phyloP scores from a whole-genome alignment of 1,140 invertebrate genomes.

The Archivesica marissinica region DNA sequence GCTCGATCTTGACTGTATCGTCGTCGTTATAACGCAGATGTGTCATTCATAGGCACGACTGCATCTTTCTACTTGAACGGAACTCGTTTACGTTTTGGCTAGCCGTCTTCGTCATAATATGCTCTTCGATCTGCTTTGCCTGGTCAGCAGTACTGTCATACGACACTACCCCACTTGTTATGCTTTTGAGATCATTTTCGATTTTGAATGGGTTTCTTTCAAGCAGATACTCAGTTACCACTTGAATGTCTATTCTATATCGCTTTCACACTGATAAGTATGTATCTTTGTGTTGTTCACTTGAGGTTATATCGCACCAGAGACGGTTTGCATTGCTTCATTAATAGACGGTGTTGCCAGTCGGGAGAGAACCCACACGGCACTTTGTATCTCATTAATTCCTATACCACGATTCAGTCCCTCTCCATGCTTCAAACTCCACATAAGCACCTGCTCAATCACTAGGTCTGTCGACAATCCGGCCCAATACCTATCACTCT shows the following conservation, averaged over 20 bases:
- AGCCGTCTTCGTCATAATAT: background rate
- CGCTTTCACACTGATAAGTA: background rate
- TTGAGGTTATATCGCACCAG: no score
- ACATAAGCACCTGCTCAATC: no score
- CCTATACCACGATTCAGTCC: no score
- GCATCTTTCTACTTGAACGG: background rate
- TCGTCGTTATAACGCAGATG: background rate
- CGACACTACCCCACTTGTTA: background rate
- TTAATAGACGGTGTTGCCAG: no score
- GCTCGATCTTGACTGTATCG: slow-evolving; percentile 36
- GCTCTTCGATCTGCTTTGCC: slow-evolving; percentile 3
- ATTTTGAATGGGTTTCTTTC: slow-evolving; percentile 6
- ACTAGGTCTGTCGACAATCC: no score
- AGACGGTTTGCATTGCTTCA: no score
- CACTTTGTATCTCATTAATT: no score
- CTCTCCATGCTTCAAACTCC: no score
- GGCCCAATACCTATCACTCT: no score
- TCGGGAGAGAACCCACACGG: no score
- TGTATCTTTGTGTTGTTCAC: no score
- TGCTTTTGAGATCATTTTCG: background rate
- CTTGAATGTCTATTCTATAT: background rate
- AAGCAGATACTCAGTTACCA: background rate
- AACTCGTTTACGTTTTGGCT: background rate
- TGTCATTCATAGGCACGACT: slow-evolving; percentile 38
- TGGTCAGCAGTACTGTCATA: slow-evolving; percentile 25